These are phyloP conservation scores for Tribolium freemani DNA, from an alignment of 2,888 invertebrate species.

Conservation along the genomic window DNA sequence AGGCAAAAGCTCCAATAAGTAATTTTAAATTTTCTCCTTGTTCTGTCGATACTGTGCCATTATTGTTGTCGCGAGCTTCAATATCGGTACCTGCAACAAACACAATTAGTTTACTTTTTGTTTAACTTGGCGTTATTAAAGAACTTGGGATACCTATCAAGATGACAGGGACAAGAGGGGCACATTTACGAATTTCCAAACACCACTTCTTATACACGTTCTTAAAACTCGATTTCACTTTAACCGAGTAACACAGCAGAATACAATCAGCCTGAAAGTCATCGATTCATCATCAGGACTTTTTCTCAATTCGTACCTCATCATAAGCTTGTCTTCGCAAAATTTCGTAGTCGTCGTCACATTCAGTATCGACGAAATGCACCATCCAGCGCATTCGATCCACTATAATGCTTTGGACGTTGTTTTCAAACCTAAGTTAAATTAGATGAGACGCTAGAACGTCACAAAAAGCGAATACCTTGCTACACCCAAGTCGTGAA, in stretches of 20 bases:
- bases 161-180: slow-evolving; percentile 48
- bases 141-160: slow-evolving; percentile 51
- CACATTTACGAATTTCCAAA: slow-evolving; percentile 51
- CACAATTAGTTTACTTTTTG: background rate
- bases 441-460: background rate
- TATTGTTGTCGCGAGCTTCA: slow-evolving; percentile 39
- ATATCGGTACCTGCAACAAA: slow-evolving; percentile 49
- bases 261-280: slow-evolving; percentile 53
- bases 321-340: slow-evolving; percentile 48
- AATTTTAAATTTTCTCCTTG: slow-evolving; percentile 54
- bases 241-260: slow-evolving; percentile 54
- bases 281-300: background rate
- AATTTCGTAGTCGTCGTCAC: slow-evolving; percentile 51
- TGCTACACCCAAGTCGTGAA: background rate
- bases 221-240: slow-evolving; percentile 47
- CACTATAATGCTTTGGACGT: slow-evolving; percentile 53
- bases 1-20: slow-evolving; percentile 52
- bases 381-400: slow-evolving; percentile 51
- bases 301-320: slow-evolving; percentile 39
- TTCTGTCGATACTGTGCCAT: slow-evolving; percentile 43
- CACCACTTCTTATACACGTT: slow-evolving; percentile 53
- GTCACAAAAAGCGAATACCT: background rate
- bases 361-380: slow-evolving; percentile 53
- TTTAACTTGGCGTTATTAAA: background rate
- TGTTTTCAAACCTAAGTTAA: slow-evolving; percentile 50